Base-by-base conservation (phyloP, 2,888 invertebrate species). In the Myopa tessellatipennis region DNA sequence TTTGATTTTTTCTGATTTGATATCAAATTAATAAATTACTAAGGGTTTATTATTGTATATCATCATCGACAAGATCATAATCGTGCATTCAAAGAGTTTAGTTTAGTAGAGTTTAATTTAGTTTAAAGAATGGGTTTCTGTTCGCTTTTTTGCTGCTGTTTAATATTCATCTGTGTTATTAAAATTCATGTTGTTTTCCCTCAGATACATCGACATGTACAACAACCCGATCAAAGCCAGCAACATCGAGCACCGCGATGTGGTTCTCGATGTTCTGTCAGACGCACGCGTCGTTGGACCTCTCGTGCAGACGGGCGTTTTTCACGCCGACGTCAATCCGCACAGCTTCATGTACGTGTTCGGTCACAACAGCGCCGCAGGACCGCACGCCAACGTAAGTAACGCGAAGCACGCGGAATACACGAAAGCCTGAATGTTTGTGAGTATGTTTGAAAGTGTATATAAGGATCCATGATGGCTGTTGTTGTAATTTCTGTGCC, bases 281-380 rank as follows among this genome's bases (percentile, higher is more conserved):
- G 98, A 98, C 89, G 96, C 96, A 8, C 92, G 95, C 78, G 94
- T 95, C 34, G 92, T 95, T 36, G 95, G 96, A 1, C 98, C 97
- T 0, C 90, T 95, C 82, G 90, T 96, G 80, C 92, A 93, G 89
- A 93, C 94, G 79, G 95, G 94, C 26, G 91, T 93, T 88, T 93
- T 94, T 87, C 95, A 96, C 85, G 92, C 95, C 5, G 92, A 91
- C 82, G 91, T 93, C 40, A 95, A 95, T 89, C 91, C 92, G 1
- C 93, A 93, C 85, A 95, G 95, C 76, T 96, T 94, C 88, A 95
- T 97, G 91, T 97, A 96, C 86, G 95, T 96, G 40, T 96, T 96
- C 85, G 93, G 94, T 6, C 96, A 98, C 87, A 95, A 94, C 82
- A 95, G 95, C 78, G 91, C 93, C 80, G 93, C 94, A 84, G 94